phyloP scores from a whole-genome alignment of 2,888 invertebrate species.

The Pammene fasciana region DNA sequence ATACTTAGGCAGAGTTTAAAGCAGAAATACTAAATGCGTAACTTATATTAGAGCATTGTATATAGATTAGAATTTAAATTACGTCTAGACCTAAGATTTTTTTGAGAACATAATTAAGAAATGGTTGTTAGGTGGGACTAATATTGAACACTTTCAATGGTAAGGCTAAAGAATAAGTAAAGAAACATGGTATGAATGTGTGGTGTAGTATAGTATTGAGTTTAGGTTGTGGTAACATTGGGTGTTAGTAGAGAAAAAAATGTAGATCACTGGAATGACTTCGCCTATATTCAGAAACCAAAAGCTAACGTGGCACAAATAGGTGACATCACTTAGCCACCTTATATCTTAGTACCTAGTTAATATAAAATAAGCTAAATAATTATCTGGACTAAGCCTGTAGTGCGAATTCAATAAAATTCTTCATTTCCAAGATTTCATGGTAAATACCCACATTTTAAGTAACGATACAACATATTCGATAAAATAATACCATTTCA shows the following conservation, averaged over 20 bases:
- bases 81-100: conserved; percentile 25
- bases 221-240: conserved; percentile 36
- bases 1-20: conserved; percentile 13
- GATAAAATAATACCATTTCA: conserved; percentile 26
- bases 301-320: conserved; percentile 48
- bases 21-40: conserved; percentile 33
- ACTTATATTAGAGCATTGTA: conserved; percentile 30
- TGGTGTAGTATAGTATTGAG: not conserved
- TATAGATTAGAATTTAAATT: conserved; percentile 27
- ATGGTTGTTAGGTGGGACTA: conserved; percentile 50
- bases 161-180: not conserved
- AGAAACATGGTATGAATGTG: not conserved
- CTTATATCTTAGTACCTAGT: conserved; percentile 39
- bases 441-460: conserved; percentile 31
- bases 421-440: conserved; percentile 1
- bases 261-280: conserved; percentile 52
- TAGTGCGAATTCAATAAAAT: conserved; percentile 8
- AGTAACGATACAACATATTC: not conserved
- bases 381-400: conserved; percentile 16
- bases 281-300: conserved; percentile 38
- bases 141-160: conserved; percentile 44
- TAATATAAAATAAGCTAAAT: conserved; percentile 31
- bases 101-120: conserved; percentile 34
- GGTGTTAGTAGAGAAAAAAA: not conserved
- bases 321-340: not conserved